Evolutionary conservation across 2,797 vertebrate genomes (phyloP), one percentile per base, ranked within the genome.

Genomic region (Babyrousa celebensis): DNA sequence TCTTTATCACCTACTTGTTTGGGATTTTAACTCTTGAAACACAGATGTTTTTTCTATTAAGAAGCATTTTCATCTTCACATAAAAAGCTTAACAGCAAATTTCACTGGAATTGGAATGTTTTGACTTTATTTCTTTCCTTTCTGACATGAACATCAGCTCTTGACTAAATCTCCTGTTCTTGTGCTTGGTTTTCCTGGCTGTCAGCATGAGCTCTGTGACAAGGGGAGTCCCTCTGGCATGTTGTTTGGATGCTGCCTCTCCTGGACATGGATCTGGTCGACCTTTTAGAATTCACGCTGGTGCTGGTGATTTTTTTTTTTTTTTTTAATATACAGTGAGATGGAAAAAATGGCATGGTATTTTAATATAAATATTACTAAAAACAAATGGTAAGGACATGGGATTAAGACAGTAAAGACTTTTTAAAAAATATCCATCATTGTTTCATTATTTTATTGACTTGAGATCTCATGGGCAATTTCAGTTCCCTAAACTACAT

Each of bases 351-450:
- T 25, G 78, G 2, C 0, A 54, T 1, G 0, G 12, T 20, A 32
- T 72, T 71, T 94, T 89, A 62, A 86, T 23, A 43, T 56, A 74
- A 96, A 82, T 87, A 48, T 67, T 89, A 79, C 32, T 71, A 17
- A 63, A 87, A 12, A 62, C 18, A 85, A 96, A 84, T 32, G 78
- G 5, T 43, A 88, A 83, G 77, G 36, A 79, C 6, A 67, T 6
- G 27, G 43, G 60, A 79, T 74, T 62, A 43, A 83, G 58, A 80
- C 75, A 71, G 9, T 29, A 36, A 79, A 85, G 21, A 58, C 5
- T 27, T 83, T 89, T 74, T 20, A 0, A 36, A 52, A 36, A 52
- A 56, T 27, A 52, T 10, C 1, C 7, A 58, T 12, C 17, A 43
- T 58, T 29, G 4, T 89, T 23, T 60, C 68, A 23, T 75, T 15